phyloP scores from a whole-genome alignment of 2,888 invertebrate genomes.

The Fragum whitleyi region DNA sequence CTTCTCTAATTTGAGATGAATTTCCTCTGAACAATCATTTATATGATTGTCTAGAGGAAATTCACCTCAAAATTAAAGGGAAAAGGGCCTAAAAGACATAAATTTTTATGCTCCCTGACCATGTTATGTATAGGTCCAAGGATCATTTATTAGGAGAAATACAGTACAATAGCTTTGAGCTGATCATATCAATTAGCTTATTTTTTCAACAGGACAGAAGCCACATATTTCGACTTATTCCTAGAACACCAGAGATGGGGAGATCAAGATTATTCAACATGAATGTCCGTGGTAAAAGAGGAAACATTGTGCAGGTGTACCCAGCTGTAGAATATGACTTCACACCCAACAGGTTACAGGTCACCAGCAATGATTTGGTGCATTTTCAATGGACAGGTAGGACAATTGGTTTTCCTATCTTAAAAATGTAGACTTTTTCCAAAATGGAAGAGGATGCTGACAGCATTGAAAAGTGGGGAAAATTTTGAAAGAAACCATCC shows the following conservation, averaged over 20 bases:
- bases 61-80: too few relatives aligned
- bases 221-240: slow-evolving; percentile 80
- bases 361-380: slow-evolving; percentile 75
- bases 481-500: background rate
- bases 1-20: too few relatives aligned
- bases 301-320: slow-evolving; percentile 84
- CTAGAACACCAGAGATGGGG: slow-evolving; percentile 72
- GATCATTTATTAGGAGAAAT: too few relatives aligned
- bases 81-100: too few relatives aligned
- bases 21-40: too few relatives aligned
- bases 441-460: too few relatives aligned
- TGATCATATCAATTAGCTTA: too few relatives aligned
- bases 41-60: too few relatives aligned
- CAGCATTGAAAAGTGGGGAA: background rate
- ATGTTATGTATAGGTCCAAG: too few relatives aligned
- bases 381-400: slow-evolving; percentile 84
- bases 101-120: too few relatives aligned
- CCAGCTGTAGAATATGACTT: slow-evolving; percentile 85
- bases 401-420: background rate
- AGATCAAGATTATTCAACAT: slow-evolving; percentile 76
- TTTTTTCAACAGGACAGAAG: slow-evolving; percentile 84
- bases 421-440: background rate
- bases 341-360: slow-evolving; percentile 74
- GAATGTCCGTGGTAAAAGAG: slow-evolving; percentile 83
- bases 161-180: too few relatives aligned